Conservation (phyloP, 1,140 invertebrate species). For the Apis mellifera region DNA sequence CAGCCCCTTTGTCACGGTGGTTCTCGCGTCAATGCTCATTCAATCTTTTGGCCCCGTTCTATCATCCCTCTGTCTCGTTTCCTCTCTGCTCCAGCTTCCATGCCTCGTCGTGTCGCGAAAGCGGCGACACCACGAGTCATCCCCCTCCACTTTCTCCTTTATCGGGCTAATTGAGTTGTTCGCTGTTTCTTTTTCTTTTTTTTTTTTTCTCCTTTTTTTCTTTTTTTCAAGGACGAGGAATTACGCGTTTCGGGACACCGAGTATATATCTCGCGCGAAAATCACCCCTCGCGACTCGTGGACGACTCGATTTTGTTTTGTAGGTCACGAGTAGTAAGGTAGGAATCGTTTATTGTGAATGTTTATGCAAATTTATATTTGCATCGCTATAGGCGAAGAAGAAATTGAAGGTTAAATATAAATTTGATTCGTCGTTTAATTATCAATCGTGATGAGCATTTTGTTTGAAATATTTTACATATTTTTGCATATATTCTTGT, state of each 20-base stretch:
- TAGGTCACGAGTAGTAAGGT: no score
- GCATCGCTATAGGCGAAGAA: no score
- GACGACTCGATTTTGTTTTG: no score
- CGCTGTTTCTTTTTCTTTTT: neutral
- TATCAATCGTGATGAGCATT: no score
- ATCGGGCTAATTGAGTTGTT: constrained; percentile 62
- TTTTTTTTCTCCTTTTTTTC: no score
- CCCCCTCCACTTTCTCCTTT: constrained; percentile 28
- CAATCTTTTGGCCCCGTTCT: constrained; percentile 71
- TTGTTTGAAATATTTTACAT: no score
- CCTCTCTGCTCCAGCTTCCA: constrained; percentile 14
- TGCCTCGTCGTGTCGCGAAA: constrained; percentile 4
- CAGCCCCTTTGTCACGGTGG: constrained; percentile 80
- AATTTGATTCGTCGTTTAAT: no score
- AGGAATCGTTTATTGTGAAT: no score
- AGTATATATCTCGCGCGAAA: neutral
- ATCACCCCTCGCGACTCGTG: neutral
- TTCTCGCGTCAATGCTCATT: constrained; percentile 81
- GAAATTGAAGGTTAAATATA: no score
- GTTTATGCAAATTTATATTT: no score
- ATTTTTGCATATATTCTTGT: no score
- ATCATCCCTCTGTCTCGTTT: constrained; percentile 65
- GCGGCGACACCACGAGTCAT: constrained; percentile 6
- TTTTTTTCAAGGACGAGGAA: neutral
- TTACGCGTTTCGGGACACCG: neutral